A percentile compares a stretch with the other conserved stretches of the same genome.
Conservation (phyloP, 2,113 vertebrate species). For the Globicephala melas region DNA sequence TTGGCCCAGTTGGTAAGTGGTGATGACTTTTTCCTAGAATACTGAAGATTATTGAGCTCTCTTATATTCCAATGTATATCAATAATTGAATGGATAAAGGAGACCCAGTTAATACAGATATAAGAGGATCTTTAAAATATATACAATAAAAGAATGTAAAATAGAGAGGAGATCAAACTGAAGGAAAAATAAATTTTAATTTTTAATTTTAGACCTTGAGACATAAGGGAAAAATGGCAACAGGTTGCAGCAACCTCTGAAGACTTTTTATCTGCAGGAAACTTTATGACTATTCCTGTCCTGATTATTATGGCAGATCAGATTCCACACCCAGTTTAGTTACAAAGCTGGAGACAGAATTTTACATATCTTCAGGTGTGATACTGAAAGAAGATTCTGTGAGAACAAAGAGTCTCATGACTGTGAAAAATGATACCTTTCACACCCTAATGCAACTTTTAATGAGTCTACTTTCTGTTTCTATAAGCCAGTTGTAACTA, state of each 20-base stretch:
- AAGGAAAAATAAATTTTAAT: constrained; percentile 27
- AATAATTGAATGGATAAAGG: background rate
- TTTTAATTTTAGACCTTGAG: background rate
- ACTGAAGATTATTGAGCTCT: background rate
- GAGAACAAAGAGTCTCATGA: background rate
- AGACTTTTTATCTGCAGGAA: background rate
- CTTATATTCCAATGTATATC: background rate
- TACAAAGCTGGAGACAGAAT: background rate
- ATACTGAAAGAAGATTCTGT: background rate
- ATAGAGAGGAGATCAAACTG: background rate
- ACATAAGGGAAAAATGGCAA: background rate
- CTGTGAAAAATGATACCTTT: background rate
- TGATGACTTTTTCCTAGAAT: background rate
- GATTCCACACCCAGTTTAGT: background rate
- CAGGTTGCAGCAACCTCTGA: background rate
- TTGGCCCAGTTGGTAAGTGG: background rate
- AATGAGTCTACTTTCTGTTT: background rate
- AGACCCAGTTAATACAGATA: background rate
- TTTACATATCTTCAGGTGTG: background rate
- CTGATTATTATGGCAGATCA: background rate
- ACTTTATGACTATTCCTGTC: background rate
- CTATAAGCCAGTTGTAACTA: background rate
- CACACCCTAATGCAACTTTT: background rate
- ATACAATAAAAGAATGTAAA: background rate
- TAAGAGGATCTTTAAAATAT: background rate